phyloP scores from a whole-genome alignment of 2,888 invertebrate genomes.

The Scaptomyza flava region DNA sequence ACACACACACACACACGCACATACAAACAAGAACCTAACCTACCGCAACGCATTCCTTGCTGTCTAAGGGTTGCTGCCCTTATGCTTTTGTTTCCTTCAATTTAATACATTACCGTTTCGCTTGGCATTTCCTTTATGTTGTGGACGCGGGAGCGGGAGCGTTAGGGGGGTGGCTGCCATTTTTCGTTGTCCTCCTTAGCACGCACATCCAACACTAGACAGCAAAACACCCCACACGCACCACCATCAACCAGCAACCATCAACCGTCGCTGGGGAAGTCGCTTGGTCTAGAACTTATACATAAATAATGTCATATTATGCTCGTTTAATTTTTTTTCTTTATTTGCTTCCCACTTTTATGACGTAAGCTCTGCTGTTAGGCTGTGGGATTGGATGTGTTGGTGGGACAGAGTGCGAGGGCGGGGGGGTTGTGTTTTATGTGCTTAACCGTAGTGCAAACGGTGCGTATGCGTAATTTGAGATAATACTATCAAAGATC shows the following conservation, averaged over 20 bases:
- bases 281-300: slow-evolving; percentile 21
- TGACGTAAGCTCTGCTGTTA: slow-evolving; percentile 12
- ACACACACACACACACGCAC: background rate
- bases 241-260: background rate
- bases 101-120: slow-evolving; percentile 57
- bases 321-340: slow-evolving; percentile 47
- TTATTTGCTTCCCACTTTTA: background rate
- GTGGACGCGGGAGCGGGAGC: no score
- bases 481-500: slow-evolving; percentile 4
- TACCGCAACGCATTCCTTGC: slow-evolving; percentile 79
- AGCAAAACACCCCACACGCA: slow-evolving; percentile 14
- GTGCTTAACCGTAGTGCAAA: background rate
- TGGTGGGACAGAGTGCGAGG: no score
- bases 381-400: background rate
- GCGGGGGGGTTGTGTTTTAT: background rate
- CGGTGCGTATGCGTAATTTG: slow-evolving; percentile 36
- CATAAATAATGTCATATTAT: slow-evolving; percentile 72
- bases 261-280: background rate
- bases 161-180: slow-evolving; percentile 35
- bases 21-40: slow-evolving; percentile 63
- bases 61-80: slow-evolving; percentile 72
- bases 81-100: slow-evolving; percentile 18
- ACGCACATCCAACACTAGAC: slow-evolving; percentile 8
- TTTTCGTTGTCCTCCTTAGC: slow-evolving; percentile 40
- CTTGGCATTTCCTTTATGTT: slow-evolving; percentile 40